Conservation (phyloP, 2,888 invertebrate species). For the Melinopterus prodromus region DNA sequence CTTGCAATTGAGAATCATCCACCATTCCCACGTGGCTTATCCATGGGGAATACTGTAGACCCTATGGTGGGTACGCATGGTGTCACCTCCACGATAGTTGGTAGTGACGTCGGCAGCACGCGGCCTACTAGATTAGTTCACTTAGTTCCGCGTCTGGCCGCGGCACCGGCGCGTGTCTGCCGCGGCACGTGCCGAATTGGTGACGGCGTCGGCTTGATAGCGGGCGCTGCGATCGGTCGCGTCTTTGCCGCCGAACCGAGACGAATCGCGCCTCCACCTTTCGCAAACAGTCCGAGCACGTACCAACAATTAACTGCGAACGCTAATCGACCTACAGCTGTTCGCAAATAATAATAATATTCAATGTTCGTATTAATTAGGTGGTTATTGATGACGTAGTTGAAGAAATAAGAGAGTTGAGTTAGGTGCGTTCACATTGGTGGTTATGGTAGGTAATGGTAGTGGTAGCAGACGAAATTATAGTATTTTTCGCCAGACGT, state of each 20-base stretch:
- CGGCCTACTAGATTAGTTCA: conserved; percentile 19
- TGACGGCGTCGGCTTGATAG: background rate
- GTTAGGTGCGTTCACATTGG: too few species aligned
- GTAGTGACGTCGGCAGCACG: background rate
- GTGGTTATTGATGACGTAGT: background rate
- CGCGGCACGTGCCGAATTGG: conserved; percentile 9
- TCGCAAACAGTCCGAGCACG: too few species aligned
- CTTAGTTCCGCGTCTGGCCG: conserved; percentile 23
- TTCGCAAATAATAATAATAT: background rate
- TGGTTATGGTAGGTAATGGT: too few species aligned
- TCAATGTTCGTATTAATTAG: background rate
- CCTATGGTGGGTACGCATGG: background rate
- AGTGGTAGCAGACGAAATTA: too few species aligned
- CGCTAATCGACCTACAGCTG: background rate
- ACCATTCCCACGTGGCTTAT: background rate
- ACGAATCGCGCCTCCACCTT: background rate
- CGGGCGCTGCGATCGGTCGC: background rate
- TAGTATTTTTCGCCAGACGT: too few species aligned
- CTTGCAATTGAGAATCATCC: background rate
- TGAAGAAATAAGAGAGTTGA: too few species aligned
- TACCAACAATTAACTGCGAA: background rate
- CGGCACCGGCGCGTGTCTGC: background rate
- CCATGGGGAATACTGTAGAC: background rate
- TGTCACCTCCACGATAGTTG: background rate
- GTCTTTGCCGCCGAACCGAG: background rate